A percentile compares a stretch with the other conserved stretches of the same genome.
These are phyloP conservation scores for Toxotes lorentzi DNA, from an alignment of 2,797 vertebrate genomes.

Conservation along the genomic window DNA sequence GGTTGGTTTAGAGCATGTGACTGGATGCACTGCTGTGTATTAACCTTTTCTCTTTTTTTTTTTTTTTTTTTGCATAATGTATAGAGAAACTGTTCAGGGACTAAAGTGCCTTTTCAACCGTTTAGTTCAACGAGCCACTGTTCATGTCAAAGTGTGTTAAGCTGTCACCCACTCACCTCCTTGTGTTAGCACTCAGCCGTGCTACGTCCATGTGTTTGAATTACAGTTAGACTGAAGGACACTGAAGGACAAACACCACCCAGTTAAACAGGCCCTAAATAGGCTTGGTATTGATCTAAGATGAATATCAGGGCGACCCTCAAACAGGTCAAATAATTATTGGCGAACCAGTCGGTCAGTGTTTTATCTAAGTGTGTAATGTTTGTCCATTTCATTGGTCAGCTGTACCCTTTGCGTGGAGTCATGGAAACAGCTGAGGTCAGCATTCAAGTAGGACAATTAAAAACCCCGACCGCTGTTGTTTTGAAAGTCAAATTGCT, in stretches of 20 bases:
- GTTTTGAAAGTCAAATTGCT: constrained; percentile 46
- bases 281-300: constrained; percentile 40
- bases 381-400: neutral
- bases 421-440: neutral
- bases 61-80: constrained; percentile 3
- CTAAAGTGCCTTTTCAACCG: constrained; percentile 6
- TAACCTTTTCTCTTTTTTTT: constrained; percentile 12
- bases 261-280: constrained; percentile 23
- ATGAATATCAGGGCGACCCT: constrained; percentile 3
- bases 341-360: neutral
- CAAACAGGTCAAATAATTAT: constrained; percentile 21
- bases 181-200: neutral
- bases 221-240: constrained; percentile 45
- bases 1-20: constrained; percentile 12
- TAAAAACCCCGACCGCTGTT: neutral
- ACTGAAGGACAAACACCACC: constrained; percentile 32
- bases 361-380: constrained; percentile 5
- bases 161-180: constrained; percentile 18
- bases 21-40: neutral
- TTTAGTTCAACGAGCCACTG: constrained; percentile 15
- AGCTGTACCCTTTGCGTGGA: neutral
- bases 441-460: neutral
- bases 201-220: constrained; percentile 23
- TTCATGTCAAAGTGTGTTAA: constrained; percentile 15
- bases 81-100: constrained; percentile 7